Evolutionary conservation across 2,113 vertebrate genomes (phyloP), one percentile per base, ranked within the genome.

Genomic region (Alethe diademata): DNA sequence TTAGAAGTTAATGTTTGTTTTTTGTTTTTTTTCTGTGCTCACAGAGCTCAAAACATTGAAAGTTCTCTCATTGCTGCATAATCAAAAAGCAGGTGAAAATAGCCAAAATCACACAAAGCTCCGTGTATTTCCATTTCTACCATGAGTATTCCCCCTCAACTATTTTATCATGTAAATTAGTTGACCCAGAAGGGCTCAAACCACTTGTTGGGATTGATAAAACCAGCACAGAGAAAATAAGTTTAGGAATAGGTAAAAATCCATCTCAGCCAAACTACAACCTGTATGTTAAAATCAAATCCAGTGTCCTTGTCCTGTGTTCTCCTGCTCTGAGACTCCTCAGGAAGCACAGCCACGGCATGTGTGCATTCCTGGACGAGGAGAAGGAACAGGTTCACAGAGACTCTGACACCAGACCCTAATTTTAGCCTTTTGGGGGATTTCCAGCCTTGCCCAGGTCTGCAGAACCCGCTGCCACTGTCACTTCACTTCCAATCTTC

Each of bases 31-130:
- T 81, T 64, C 88, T 95, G 62, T 73, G 88, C 73, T 93, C 73
- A 13, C 78, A 88, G 89, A 96, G 69, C 95, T 95, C 72, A 95
- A 95, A 90, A 93, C 80, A 47, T 17, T 57, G 29, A 64, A 81
- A 95, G 62, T 71, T 16, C 70, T 58, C 93, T 90, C 6, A 10
- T 92, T 94, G 91, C 78, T 69, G 81, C 86, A 88, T 36, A 58
- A 71, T 45, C 35, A 61, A 42, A 89, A 78, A 67, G 18, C 28
- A 72, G 50, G 54, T 75, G 42, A 28, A 53, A 84, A 78, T 4
- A 25, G 76, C 80, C 61, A 87, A 53, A 92, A 78, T 17, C 57
- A 60, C 62, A 95, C 45, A 50, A 43, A 73, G 22, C 50, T 40
- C 8, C 12, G 45, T 1, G 6, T 11, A 9, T 79, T 83, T 83